Conservation (phyloP, 2,113 vertebrate genomes). For the Sinosuthora webbiana region DNA sequence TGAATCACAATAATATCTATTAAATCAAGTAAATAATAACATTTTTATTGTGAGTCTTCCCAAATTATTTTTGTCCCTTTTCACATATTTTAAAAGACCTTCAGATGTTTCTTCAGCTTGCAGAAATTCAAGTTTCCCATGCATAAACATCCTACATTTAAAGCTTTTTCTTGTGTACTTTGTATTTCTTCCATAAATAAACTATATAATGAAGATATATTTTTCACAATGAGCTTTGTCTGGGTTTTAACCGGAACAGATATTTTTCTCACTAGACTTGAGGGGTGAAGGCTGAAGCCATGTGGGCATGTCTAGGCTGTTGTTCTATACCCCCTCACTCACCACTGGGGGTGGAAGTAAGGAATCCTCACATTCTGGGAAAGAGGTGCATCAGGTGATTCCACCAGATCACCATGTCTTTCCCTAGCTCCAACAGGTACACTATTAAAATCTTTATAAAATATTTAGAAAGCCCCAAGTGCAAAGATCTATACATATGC, state of each 20-base stretch:
- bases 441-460: not conserved
- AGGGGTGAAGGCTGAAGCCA: not conserved
- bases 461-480: not conserved
- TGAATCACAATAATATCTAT: not conserved
- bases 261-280: not conserved
- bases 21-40: not conserved
- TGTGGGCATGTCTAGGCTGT: not conserved
- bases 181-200: not conserved
- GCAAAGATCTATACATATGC: not conserved
- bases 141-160: not conserved
- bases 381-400: rapidly evolving
- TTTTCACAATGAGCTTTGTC: not conserved
- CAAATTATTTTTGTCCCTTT: not conserved
- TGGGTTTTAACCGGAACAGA: not conserved
- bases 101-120: not conserved
- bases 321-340: not conserved
- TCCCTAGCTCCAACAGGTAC: not conserved
- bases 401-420: not conserved
- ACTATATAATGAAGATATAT: not conserved
- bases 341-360: not conserved
- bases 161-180: not conserved
- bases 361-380: rapidly evolving
- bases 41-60: not conserved
- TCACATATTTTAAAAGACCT: not conserved
- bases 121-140: not conserved